A percentile compares a stretch with the other conserved stretches of the same genome.
Conservation (phyloP, 2,797 vertebrate species). For the Myotis pilosus region DNA sequence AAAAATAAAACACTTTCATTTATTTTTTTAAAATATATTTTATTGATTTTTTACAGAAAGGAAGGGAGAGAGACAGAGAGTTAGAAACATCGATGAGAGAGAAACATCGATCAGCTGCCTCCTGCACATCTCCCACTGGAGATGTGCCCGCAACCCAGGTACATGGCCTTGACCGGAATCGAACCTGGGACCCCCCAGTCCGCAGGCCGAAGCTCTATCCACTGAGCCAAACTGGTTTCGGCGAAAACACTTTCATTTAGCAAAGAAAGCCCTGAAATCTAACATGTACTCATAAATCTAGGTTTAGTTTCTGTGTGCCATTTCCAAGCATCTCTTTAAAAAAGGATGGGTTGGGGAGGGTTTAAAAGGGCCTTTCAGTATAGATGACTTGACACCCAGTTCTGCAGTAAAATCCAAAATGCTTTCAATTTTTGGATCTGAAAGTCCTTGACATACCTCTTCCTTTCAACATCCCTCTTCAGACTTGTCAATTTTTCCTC, state of each 20-base stretch:
- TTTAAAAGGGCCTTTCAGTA: constrained; percentile 24
- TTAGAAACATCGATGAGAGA: no score
- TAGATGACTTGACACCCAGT: neutral
- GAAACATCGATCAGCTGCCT: no score
- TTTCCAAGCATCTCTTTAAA: constrained; percentile 35
- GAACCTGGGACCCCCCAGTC: no score
- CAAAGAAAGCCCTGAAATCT: constrained; percentile 45
- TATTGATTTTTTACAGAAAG: no score
- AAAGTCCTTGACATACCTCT: neutral
- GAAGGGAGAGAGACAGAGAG: no score
- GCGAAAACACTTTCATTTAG: neutral
- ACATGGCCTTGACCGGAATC: no score
- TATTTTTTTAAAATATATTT: neutral
- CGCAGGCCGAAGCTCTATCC: no score
- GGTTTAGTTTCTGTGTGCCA: constrained; percentile 1
- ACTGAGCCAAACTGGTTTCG: no score
- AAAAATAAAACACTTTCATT: constrained; percentile 12
- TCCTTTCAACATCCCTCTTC: constrained; percentile 40
- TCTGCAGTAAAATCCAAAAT: constrained; percentile 55
- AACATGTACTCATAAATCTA: neutral
- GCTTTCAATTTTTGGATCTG: neutral
- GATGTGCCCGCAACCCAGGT: no score
- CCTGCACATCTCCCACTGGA: no score
- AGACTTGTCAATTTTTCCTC: neutral
- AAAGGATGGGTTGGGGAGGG: neutral